Conservation (phyloP, 2,797 vertebrate species). For the Octomys mimax region DNA sequence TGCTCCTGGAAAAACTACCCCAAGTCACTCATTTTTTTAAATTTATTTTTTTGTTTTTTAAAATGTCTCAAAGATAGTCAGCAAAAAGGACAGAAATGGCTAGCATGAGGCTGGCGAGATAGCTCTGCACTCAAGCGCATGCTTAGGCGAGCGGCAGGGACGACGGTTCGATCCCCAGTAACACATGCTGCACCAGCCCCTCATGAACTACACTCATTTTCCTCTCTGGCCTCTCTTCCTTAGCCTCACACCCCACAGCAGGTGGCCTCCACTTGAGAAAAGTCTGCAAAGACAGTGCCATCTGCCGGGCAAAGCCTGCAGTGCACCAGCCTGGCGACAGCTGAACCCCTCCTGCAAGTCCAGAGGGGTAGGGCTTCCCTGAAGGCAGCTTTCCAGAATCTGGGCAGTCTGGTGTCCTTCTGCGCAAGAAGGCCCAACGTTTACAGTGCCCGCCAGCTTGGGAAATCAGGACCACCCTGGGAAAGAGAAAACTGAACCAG, state of each 20-base stretch:
- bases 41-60: not conserved
- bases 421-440: not conserved
- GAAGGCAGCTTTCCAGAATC: not conserved
- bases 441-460: not conserved
- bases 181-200: not conserved
- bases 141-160: too few species aligned
- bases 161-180: too few species aligned
- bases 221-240: not conserved
- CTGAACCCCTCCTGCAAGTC: not conserved
- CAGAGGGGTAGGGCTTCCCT: not conserved
- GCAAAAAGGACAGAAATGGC: not conserved
- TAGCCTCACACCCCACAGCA: not conserved
- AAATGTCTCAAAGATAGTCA: not conserved
- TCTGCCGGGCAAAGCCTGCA: conserved; percentile 54
- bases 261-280: not conserved
- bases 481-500: not conserved
- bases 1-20: not conserved
- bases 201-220: not conserved
- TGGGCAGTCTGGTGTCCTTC: not conserved
- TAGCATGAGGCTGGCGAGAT: too few species aligned
- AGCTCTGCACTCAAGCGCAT: too few species aligned
- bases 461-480: not conserved
- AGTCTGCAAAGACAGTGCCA: conserved; percentile 56
- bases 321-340: not conserved
- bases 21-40: not conserved